Conservation (phyloP, 2,888 invertebrate species). For the Drosophila mimica region DNA sequence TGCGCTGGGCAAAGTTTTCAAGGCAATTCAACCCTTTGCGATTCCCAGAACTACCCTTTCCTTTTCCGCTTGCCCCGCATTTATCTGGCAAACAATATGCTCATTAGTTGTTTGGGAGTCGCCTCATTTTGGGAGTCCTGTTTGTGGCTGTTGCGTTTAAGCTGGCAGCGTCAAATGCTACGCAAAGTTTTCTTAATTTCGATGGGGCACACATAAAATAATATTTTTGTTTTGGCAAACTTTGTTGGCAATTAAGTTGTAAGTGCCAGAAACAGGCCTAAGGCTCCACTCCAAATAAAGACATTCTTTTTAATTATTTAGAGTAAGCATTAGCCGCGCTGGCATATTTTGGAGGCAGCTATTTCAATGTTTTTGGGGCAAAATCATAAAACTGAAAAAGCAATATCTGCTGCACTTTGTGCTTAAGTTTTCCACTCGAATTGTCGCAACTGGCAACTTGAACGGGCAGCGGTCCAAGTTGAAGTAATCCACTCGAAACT, state of each 20-base stretch:
- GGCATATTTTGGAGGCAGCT: constrained; percentile 9
- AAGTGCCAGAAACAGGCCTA: constrained; percentile 50
- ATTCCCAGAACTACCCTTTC: constrained; percentile 48
- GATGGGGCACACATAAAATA: constrained; percentile 65
- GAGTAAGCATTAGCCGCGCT: constrained; percentile 33
- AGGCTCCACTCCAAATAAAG: constrained; percentile 48
- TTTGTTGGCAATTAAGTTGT: constrained; percentile 72
- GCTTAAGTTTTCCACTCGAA: constrained; percentile 51
- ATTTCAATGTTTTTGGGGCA: constrained; percentile 15
- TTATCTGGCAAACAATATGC: constrained; percentile 75
- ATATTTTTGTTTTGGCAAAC: constrained; percentile 74
- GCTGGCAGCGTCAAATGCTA: constrained; percentile 23
- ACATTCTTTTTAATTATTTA: constrained; percentile 76
- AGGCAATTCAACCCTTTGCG: constrained; percentile 49
- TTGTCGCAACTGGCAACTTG: constrained; percentile 19
- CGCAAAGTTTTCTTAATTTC: constrained; percentile 73
- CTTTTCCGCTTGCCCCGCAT: constrained; percentile 23
- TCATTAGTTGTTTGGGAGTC: constrained; percentile 64
- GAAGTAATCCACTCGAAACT: constrained; percentile 46
- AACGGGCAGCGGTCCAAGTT: constrained; percentile 36
- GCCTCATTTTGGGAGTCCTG: constrained; percentile 34
- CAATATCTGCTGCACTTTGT: constrained; percentile 46
- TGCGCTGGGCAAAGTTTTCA: constrained; percentile 28
- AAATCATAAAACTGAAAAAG: constrained; percentile 43
- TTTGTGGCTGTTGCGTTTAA: constrained; percentile 14